phyloP scores from a whole-genome alignment of 2,888 invertebrate genomes.

The Ophioninae sp. region DNA sequence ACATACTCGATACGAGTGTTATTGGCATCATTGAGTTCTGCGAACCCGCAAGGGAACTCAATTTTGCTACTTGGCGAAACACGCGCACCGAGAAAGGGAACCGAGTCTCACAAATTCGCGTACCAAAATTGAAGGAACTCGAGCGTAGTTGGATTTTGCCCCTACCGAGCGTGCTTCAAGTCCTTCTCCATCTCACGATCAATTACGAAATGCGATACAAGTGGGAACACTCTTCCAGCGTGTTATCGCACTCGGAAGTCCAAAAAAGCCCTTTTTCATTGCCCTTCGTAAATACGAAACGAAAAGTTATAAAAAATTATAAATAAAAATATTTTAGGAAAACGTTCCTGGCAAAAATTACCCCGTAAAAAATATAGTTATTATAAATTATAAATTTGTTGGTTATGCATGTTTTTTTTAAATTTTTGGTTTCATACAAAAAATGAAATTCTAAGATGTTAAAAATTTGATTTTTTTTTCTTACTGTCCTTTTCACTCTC shows the following conservation, averaged over 20 bases:
- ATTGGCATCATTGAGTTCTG: too few species aligned
- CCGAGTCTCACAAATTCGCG: slow-evolving; percentile 60
- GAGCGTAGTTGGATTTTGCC: slow-evolving; percentile 23
- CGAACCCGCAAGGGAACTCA: slow-evolving; percentile 45
- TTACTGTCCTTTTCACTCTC: too few species aligned
- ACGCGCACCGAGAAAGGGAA: slow-evolving; percentile 55
- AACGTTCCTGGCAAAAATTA: too few species aligned
- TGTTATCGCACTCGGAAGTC: not conserved
- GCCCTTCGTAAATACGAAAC: too few species aligned
- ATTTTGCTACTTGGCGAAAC: slow-evolving; percentile 49
- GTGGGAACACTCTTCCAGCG: not conserved
- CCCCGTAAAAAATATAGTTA: too few species aligned
- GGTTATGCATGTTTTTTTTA: too few species aligned
- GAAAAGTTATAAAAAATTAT: too few species aligned
- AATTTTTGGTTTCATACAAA: too few species aligned
- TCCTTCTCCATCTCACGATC: slow-evolving; percentile 30
- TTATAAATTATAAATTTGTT: too few species aligned
- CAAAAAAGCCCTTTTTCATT: not conserved
- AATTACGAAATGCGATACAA: slow-evolving; percentile 20
- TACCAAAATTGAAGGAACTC: slow-evolving; percentile 54
- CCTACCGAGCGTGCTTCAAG: not conserved
- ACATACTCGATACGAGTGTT: not conserved
- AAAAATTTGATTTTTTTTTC: too few species aligned
- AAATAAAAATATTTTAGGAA: too few species aligned
- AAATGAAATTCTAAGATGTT: too few species aligned